Base-by-base conservation (phyloP, 2,113 vertebrate species). In the Alectura lathami region DNA sequence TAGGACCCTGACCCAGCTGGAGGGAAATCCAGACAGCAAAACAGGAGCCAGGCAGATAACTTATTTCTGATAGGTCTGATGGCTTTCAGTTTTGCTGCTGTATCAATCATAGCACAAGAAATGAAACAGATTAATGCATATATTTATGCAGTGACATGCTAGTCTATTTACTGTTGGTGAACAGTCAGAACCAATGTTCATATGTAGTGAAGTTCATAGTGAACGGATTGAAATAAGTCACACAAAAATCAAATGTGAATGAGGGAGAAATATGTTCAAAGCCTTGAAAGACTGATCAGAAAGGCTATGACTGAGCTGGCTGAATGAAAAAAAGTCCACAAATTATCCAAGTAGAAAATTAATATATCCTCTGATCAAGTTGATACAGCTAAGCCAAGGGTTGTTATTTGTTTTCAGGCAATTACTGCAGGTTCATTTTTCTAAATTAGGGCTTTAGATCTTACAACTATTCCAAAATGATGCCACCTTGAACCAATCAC, bases 351-450 rank as follows among this genome's bases (percentile, higher is more conserved):
- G 92, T 89, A 93, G 83, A 82, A 96, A 73, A 90, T 90, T 51
- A 94, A 90, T 84, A 64, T 76, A n/a, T 92, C 93, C 88, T 91
- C 85, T 97, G 95, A 96, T 42, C 79, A 95, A 69, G 96, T 95
- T 92, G 45, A 94, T 75, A 85, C 77, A 87, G 54, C 50, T 95
- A 91, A 94, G 40, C 27, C 66, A 92, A 74, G 75, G 86, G 51
- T 79, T 94, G 84, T 82, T 83, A 92, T 73, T 90, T 96, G 70
- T 85, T 96, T 97, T 96, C 51, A 80, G 85, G 34, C 8, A 74
- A 85, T 93, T 94, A 91, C 30, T 74, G 51, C 83, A 93, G 60
- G 83, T 76, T 95, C 70, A 75, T 97, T 97, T 97, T 96, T 91
- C 47, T 63, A 62, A 91, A 88, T 91, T 59, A 89, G 62, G 77